These are phyloP conservation scores for Labeo catla DNA, from an alignment of 2,113 vertebrate genomes.

Conservation along the genomic window DNA sequence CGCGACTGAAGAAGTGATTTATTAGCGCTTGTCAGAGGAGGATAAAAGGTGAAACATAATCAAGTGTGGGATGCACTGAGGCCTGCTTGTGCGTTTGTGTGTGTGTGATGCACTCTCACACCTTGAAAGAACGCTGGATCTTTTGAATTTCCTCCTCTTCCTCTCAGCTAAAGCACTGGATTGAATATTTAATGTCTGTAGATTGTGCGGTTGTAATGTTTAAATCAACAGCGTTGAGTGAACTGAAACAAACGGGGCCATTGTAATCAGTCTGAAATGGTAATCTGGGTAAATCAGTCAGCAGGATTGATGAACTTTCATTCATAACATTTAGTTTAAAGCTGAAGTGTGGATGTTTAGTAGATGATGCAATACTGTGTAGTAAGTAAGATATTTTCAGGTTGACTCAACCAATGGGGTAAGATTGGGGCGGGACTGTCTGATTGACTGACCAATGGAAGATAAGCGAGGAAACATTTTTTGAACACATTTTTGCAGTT, in stretches of 20 bases:
- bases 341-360: background rate
- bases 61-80: constrained; percentile 30
- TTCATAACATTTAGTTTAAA: background rate
- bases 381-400: background rate
- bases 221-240: background rate
- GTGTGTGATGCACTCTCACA: background rate
- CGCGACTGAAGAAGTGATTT: constrained; percentile 49
- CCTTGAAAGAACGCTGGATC: background rate
- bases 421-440: too few species aligned
- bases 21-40: constrained; percentile 48
- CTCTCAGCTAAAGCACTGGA: background rate
- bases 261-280: background rate
- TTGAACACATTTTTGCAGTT: too few species aligned
- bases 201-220: background rate
- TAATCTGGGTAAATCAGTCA: background rate
- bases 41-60: constrained; percentile 58
- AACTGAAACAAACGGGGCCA: background rate
- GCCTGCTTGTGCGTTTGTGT: background rate
- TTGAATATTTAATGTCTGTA: background rate
- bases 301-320: background rate
- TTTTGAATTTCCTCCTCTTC: constrained; percentile 22
- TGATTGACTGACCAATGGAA: background rate
- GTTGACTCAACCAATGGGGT: background rate
- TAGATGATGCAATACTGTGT: background rate
- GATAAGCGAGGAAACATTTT: too few species aligned